Percentiles rank a stretch among this genome's conserved stretches.
Conservation (phyloP, 2,113 vertebrate genomes). For the Ptyas mucosa region DNA sequence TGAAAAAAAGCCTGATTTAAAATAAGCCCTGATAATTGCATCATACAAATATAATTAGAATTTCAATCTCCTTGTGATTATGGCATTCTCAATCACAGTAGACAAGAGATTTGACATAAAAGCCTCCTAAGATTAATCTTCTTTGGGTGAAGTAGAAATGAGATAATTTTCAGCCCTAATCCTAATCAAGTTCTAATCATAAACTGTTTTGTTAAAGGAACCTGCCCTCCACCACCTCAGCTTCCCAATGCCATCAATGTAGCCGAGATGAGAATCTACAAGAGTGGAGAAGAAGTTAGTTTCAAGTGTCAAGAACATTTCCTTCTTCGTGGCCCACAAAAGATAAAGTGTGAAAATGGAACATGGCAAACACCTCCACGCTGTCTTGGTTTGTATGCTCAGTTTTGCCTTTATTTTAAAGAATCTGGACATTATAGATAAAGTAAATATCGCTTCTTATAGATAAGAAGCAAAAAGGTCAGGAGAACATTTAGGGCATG, state of each 20-base stretch:
- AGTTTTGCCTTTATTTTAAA: not conserved
- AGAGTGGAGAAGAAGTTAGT: slow-evolving; percentile 51
- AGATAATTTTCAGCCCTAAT: not conserved
- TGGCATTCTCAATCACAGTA: not conserved
- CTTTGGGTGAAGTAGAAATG: not conserved
- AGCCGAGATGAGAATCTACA: slow-evolving; percentile 34
- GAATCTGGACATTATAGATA: no score
- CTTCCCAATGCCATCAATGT: slow-evolving; percentile 15
- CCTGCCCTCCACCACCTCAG: not conserved
- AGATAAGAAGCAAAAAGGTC: not conserved
- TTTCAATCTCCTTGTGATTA: not conserved
- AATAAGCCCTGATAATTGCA: not conserved
- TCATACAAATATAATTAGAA: not conserved
- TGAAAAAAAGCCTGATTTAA: not conserved
- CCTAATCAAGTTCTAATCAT: not conserved
- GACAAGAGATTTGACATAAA: not conserved
- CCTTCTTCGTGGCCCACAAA: not conserved
- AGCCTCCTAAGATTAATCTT: not conserved
- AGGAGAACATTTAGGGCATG: not conserved
- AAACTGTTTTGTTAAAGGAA: not conserved
- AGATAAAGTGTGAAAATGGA: slow-evolving; percentile 60
- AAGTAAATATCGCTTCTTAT: not conserved
- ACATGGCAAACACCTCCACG: slow-evolving; percentile 63
- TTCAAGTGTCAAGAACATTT: slow-evolving; percentile 54
- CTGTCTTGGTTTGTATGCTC: slow-evolving; percentile 62